A percentile compares a stretch with the other conserved stretches of the same genome.
Conservation (phyloP, 2,888 invertebrate species). For the Athripsodes cinereus region DNA sequence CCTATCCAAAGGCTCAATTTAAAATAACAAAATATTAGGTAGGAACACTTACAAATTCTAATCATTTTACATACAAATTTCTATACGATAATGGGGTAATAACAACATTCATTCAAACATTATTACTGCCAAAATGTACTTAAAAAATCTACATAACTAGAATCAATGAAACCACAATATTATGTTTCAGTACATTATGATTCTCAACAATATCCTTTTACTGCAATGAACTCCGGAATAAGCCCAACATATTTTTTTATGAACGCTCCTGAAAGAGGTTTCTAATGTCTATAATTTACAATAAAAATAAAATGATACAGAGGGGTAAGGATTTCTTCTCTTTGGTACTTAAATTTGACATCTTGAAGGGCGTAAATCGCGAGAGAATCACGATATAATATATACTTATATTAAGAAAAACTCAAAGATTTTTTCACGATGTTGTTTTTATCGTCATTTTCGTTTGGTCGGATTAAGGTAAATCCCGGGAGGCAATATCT, state of each 20-base stretch:
- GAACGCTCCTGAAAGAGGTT: background rate
- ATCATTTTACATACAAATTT: no score
- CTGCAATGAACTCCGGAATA: conserved; percentile 4
- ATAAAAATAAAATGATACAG: conserved; percentile 2
- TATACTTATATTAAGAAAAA: conserved; percentile 7
- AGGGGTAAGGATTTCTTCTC: conserved; percentile 8
- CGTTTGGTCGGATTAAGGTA: conserved; percentile 16
- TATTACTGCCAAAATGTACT: no score
- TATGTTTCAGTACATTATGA: background rate
- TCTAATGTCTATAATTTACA: conserved; percentile 1
- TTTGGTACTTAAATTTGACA: conserved; percentile 1
- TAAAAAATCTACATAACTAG: no score
- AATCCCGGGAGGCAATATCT: conserved; percentile 17
- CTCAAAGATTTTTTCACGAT: conserved; percentile 4
- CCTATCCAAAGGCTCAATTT: no score
- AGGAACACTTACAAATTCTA: no score
- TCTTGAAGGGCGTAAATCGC: background rate
- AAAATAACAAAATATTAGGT: no score
- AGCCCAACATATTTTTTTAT: background rate
- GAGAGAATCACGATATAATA: conserved; percentile 8
- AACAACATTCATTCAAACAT: no score
- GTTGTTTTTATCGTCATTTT: conserved; percentile 18
- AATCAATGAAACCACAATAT: background rate
- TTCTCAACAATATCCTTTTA: background rate
- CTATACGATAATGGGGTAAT: no score